Evolutionary conservation across 2,113 vertebrate genomes (phyloP).

Genomic region (Craseonycteris thonglongyai): DNA sequence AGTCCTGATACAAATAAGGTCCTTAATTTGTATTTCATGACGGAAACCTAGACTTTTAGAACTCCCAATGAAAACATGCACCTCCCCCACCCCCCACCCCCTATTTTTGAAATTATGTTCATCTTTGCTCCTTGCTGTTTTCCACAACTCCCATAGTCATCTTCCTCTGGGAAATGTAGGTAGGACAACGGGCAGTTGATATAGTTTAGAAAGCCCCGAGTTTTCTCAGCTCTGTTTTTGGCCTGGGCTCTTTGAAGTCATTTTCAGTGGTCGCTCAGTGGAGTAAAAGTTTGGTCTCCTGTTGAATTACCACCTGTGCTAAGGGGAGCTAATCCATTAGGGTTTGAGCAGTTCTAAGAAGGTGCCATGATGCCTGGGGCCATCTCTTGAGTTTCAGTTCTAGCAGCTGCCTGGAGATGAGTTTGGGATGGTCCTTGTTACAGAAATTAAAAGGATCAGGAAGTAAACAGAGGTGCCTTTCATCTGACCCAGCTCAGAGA

Average conservation of each 20-base stretch:
- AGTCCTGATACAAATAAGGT: background rate
- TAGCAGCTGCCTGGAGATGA: constrained; percentile 89
- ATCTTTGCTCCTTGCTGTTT: background rate
- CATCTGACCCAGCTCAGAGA: constrained; percentile 87
- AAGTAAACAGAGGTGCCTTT: constrained; percentile 95
- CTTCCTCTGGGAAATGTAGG: background rate
- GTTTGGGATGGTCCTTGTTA: constrained; percentile 89
- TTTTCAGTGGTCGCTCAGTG: constrained; percentile 74
- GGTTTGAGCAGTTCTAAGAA: constrained; percentile 84
- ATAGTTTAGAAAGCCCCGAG: constrained; percentile 25
- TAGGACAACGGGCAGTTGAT: background rate
- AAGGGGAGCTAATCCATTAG: constrained; percentile 90
- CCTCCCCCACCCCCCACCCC: too few relatives aligned
- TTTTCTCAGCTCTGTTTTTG: constrained; percentile 51
- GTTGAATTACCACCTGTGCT: constrained; percentile 86
- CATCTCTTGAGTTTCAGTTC: constrained; percentile 88
- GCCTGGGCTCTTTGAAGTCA: constrained; percentile 74
- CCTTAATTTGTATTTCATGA: background rate
- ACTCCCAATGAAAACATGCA: background rate
- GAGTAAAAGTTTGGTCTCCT: constrained; percentile 84
- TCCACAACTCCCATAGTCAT: background rate
- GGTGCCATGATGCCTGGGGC: constrained; percentile 81
- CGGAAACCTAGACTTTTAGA: background rate
- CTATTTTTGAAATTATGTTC: background rate
- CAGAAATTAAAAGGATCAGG: constrained; percentile 96